Percentiles rank a stretch among this genome's conserved stretches.
phyloP scores from a whole-genome alignment of 2,113 vertebrate genomes.

The Campylomormyrus numenius region DNA sequence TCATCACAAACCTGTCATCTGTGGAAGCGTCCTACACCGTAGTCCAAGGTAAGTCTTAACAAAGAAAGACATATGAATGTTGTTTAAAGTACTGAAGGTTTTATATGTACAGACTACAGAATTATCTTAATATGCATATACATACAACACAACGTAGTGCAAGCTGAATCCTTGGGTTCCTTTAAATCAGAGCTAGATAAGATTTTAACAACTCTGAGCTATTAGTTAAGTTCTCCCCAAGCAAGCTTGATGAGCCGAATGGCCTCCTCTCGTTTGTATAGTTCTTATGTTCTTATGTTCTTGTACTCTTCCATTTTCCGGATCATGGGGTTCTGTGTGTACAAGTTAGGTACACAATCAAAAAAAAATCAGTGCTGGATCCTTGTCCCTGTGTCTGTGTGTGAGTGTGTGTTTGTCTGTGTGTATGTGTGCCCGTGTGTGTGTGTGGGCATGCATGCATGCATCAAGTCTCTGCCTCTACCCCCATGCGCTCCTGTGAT shows the following conservation, averaged over 20 bases:
- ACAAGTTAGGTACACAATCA: background rate
- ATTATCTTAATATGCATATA: background rate
- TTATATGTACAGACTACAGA: background rate
- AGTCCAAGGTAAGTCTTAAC: conserved; percentile 77
- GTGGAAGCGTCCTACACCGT: conserved; percentile 97
- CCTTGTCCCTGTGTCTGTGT: background rate
- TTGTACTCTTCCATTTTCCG: background rate
- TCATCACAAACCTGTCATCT: conserved; percentile 96
- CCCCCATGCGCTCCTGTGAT: conserved; percentile 20
- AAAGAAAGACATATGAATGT: background rate
- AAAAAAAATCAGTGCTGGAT: background rate
- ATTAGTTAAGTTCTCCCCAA: no score
- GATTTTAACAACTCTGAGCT: no score
- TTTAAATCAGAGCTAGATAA: no score
- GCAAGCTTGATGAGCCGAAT: no score
- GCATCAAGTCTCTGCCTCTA: background rate
- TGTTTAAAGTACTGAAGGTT: background rate
- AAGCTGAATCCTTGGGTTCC: no score
- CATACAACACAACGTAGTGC: background rate
- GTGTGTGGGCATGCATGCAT: background rate
- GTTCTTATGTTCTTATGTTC: background rate
- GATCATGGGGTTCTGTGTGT: background rate
- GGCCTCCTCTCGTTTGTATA: no score
- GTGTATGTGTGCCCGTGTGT: background rate
- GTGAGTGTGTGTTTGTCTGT: background rate